phyloP scores from a whole-genome alignment of 1,140 invertebrate genomes.

The Pygmarrhopalites habei region DNA sequence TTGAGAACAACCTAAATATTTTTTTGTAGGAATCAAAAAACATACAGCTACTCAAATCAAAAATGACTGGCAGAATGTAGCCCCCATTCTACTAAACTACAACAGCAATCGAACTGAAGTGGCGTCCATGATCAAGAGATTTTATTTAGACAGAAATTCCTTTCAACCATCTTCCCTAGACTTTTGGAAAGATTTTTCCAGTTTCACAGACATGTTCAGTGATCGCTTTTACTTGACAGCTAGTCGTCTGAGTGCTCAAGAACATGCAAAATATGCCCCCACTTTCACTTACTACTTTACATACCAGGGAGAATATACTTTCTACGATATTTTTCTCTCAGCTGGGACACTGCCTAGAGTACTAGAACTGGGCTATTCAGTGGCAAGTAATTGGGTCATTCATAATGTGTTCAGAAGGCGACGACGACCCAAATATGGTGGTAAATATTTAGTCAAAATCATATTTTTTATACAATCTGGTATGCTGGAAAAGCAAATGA shows the following conservation, averaged over 20 bases:
- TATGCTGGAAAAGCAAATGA: too few species aligned
- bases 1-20: not conserved
- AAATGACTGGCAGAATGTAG: not conserved
- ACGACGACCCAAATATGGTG: slow-evolving; percentile 7
- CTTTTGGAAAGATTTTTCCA: too few species aligned
- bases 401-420: slow-evolving; percentile 4
- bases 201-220: slow-evolving; percentile 12
- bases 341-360: not conserved
- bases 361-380: slow-evolving; percentile 12
- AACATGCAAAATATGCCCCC: slow-evolving; percentile 18
- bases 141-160: slow-evolving; percentile 11
- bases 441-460: too few species aligned
- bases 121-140: slow-evolving; percentile 9
- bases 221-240: slow-evolving; percentile 19
- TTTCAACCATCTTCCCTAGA: slow-evolving; percentile 1
- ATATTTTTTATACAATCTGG: not conserved
- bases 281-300: slow-evolving; percentile 18
- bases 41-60: not conserved
- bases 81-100: slow-evolving; percentile 8
- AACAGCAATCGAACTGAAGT: not conserved
- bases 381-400: slow-evolving; percentile 6
- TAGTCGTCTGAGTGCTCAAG: not conserved
- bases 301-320: slow-evolving; percentile 4
- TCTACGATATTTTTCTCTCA: slow-evolving; percentile 12
- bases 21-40: not conserved